Evolutionary conservation across 2,113 vertebrate species (phyloP).

Genomic region (Platichthys stellatus): DNA sequence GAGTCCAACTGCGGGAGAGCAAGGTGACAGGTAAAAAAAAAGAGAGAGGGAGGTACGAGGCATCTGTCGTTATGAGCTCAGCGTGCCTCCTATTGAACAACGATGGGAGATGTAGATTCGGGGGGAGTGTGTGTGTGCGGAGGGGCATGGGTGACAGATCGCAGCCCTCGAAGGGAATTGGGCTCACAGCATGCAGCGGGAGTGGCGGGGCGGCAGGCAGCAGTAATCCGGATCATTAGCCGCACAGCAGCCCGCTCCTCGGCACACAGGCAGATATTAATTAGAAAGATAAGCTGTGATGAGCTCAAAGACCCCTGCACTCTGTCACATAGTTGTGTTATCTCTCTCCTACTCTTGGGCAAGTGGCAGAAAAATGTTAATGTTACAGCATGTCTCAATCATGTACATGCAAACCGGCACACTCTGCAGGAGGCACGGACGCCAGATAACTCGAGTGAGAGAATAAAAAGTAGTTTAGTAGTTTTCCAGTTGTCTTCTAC

Average conservation of each 20-base stretch:
- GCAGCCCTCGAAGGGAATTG: conserved; percentile 68
- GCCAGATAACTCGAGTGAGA: conserved; percentile 12
- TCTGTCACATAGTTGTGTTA: conserved; percentile 67
- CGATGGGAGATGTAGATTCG: conserved; percentile 45
- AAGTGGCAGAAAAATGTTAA: conserved; percentile 33
- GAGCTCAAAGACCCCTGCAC: conserved; percentile 68
- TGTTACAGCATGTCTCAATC: conserved; percentile 41
- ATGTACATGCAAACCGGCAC: conserved; percentile 17
- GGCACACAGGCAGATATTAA: conserved; percentile 80
- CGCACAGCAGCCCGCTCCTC: conserved; percentile 72
- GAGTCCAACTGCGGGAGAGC: conserved; percentile 41
- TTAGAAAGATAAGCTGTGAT: conserved; percentile 82
- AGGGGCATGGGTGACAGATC: conserved; percentile 70
- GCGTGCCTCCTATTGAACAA: conserved; percentile 59
- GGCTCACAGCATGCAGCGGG: conserved; percentile 70
- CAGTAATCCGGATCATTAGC: conserved; percentile 81
- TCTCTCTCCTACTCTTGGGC: conserved; percentile 54
- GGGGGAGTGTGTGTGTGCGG: conserved; percentile 1
- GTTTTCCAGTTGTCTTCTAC: conserved; percentile 27
- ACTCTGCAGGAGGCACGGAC: conserved; percentile 4
- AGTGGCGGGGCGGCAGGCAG: conserved; percentile 65
- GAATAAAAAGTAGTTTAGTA: conserved; percentile 28
- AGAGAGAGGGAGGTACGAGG: conserved; percentile 48
- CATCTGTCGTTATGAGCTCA: conserved; percentile 65
- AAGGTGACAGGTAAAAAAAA: conserved; percentile 57